Conservation (phyloP, 64 coral and sea anemone species). For the Astreopora myriophthalma region DNA sequence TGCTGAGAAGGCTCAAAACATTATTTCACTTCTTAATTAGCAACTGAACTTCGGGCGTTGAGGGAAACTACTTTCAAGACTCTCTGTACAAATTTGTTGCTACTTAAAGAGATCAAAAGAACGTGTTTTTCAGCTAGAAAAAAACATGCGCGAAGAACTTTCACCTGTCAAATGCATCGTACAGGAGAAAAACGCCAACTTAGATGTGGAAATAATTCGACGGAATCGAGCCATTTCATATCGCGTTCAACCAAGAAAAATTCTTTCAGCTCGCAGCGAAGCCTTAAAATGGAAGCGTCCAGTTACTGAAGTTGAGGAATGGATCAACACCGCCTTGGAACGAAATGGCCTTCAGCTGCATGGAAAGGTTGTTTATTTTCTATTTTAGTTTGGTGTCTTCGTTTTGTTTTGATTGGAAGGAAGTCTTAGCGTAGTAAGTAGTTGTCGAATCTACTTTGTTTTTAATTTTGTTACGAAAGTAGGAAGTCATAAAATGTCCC, state of each 20-base stretch:
- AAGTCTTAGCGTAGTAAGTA: background rate
- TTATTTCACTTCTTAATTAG: background rate
- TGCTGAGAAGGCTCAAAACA: background rate
- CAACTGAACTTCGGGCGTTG: background rate
- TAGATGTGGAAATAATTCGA: slow-evolving; percentile 77
- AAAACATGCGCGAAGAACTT: slow-evolving; percentile 70
- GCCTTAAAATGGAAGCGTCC: slow-evolving; percentile 66
- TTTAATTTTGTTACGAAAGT: too few species aligned
- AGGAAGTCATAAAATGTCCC: too few species aligned
- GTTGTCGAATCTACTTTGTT: too few species aligned
- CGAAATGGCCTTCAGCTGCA: background rate
- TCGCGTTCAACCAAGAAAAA: slow-evolving; percentile 70
- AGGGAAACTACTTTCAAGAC: background rate
- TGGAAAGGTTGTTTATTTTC: slow-evolving; percentile 3
- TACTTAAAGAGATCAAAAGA: background rate
- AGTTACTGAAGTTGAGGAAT: slow-evolving; percentile 25
- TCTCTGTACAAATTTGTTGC: background rate
- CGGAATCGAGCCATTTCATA: slow-evolving; percentile 78
- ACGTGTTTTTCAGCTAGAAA: background rate
- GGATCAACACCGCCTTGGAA: slow-evolving; percentile 45
- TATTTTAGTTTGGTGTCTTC: background rate
- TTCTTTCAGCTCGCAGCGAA: slow-evolving; percentile 66
- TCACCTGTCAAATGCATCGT: slow-evolving; percentile 72
- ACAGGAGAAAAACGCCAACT: slow-evolving; percentile 66
- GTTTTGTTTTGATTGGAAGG: background rate